Evolutionary conservation across 2,113 vertebrate genomes (phyloP).

Genomic region (Sebastes fasciatus): DNA sequence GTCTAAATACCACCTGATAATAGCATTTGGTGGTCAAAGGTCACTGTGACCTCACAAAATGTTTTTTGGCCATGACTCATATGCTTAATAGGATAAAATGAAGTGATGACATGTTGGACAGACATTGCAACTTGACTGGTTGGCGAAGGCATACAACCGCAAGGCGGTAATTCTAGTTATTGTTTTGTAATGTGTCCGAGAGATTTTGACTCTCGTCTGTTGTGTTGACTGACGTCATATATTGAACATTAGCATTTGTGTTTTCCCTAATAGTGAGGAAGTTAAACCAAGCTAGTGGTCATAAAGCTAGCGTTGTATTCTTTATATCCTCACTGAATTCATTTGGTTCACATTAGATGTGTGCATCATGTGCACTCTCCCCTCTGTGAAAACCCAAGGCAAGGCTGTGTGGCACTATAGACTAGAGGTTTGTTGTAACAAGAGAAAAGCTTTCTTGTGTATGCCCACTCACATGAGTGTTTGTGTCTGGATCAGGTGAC

Average conservation of each 20-base stretch:
- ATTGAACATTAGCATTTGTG: not conserved
- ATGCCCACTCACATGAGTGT: constrained; percentile 45
- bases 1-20: not conserved
- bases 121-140: no score
- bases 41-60: no score
- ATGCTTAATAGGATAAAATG: no score
- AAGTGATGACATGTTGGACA: no score
- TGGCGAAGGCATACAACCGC: no score
- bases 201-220: not conserved
- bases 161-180: not conserved
- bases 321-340: not conserved
- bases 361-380: not conserved
- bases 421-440: constrained; percentile 50
- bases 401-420: constrained; percentile 9
- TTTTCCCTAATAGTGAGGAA: not conserved
- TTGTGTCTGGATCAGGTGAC: constrained; percentile 58
- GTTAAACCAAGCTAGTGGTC: not conserved
- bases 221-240: not conserved
- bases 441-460: constrained; percentile 60
- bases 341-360: not conserved
- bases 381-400: constrained; percentile 15
- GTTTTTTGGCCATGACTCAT: no score
- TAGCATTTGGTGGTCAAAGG: not conserved
- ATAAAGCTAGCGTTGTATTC: not conserved
- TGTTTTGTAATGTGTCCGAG: not conserved